Evolutionary conservation across 2,797 vertebrate genomes (phyloP).

Genomic region (Coilia nasus): DNA sequence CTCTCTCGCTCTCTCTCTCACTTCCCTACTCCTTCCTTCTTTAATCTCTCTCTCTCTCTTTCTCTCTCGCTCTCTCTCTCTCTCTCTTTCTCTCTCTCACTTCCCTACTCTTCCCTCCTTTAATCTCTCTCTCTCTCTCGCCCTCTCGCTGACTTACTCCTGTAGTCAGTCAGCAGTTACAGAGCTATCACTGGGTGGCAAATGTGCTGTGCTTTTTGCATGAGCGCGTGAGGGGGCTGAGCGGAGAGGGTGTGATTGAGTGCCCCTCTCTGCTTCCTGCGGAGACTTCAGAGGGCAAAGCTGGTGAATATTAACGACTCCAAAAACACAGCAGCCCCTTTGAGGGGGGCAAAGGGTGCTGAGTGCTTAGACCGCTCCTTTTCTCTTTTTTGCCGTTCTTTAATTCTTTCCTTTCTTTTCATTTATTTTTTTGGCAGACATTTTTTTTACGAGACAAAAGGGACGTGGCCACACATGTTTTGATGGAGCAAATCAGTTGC

Average conservation of each 20-base stretch:
- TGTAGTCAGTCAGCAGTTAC: background rate
- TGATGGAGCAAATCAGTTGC: background rate
- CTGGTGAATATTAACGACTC: constrained; percentile 34
- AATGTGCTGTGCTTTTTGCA: background rate
- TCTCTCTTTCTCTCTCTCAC: background rate
- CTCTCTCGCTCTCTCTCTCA: background rate
- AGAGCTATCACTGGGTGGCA: background rate
- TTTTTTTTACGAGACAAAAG: constrained; percentile 2
- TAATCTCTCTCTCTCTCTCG: background rate
- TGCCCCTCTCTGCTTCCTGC: background rate
- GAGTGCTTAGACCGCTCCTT: background rate
- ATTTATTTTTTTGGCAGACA: background rate
- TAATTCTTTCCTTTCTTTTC: background rate
- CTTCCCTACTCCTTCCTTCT: too few relatives aligned
- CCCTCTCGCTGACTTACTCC: background rate
- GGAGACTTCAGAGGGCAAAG: constrained; percentile 23
- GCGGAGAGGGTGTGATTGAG: constrained; percentile 26
- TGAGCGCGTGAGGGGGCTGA: constrained; percentile 17
- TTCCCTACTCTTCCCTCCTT: too few relatives aligned
- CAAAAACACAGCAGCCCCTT: background rate
- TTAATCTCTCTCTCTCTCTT: background rate
- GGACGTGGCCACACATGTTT: background rate
- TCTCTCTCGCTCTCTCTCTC: background rate
- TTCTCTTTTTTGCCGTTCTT: background rate
- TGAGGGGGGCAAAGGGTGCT: constrained; percentile 23